A percentile compares a stretch with the other conserved stretches of the same genome.
phyloP scores from a whole-genome alignment of 1,140 invertebrate species.

The Dendroctonus ponderosae region DNA sequence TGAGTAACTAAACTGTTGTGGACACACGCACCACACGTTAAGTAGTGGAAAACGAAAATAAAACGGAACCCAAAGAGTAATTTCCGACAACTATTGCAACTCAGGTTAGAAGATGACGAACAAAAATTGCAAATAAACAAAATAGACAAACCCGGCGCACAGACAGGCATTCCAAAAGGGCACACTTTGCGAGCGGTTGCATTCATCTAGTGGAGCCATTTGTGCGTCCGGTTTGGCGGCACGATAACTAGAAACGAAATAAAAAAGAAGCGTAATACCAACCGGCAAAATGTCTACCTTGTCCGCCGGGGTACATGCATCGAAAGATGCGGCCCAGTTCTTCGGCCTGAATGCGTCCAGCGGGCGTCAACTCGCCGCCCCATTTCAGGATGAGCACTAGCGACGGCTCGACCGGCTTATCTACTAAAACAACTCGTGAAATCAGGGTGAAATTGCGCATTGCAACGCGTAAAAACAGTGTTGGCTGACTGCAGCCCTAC shows the following conservation, averaged over 20 bases:
- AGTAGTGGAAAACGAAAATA: too few relatives aligned
- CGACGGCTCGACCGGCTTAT: conserved; percentile 81
- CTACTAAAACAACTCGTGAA: conserved; percentile 53
- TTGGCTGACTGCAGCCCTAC: neutral
- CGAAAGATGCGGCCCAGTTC: conserved; percentile 96
- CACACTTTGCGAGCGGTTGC: too few relatives aligned
- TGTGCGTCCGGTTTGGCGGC: neutral
- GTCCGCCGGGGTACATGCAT: conserved; percentile 95
- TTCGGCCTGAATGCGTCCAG: conserved; percentile 94
- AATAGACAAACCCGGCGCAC: too few relatives aligned
- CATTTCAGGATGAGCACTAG: conserved; percentile 96
- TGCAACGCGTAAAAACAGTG: neutral
- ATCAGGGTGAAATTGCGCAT: neutral
- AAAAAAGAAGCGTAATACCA: conserved; percentile 54
- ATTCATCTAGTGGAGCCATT: too few relatives aligned
- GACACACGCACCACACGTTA: too few relatives aligned
- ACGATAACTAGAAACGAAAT: conserved; percentile 29
- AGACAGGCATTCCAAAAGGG: too few relatives aligned
- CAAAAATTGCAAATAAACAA: too few relatives aligned
- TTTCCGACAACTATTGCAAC: too few relatives aligned
- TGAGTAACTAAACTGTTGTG: too few relatives aligned
- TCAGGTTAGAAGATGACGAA: too few relatives aligned
- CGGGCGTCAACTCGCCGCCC: conserved; percentile 99
- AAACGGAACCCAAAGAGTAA: too few relatives aligned
- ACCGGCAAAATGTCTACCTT: conserved; percentile 77